Evolutionary conservation across 2,888 invertebrate species (phyloP).

Genomic region (Rhabditoides inermis): DNA sequence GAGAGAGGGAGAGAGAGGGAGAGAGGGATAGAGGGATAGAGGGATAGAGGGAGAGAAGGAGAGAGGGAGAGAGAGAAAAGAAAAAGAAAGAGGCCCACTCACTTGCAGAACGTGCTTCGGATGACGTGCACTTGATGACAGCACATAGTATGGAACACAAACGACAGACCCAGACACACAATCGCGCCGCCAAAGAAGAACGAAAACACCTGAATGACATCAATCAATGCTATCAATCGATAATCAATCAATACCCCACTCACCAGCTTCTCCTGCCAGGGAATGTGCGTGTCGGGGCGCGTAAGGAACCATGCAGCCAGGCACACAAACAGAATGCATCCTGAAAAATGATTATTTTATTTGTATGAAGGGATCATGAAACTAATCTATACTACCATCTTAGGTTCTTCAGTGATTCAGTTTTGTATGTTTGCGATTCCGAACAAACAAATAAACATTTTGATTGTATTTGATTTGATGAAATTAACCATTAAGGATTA

Average conservation of each 20-base stretch:
- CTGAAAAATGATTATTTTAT: conserved; percentile 24
- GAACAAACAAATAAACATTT: not conserved
- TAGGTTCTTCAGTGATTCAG: not conserved
- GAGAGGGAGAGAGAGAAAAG: too few relatives aligned
- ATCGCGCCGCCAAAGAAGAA: conserved; percentile 94
- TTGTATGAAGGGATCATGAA: too few relatives aligned
- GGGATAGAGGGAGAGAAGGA: not conserved
- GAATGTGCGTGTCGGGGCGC: conserved; percentile 70
- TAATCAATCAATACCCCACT: too few relatives aligned
- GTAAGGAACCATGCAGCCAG: conserved; percentile 77
- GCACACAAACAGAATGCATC: conserved; percentile 58
- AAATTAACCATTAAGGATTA: too few relatives aligned
- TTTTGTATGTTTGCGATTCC: not conserved
- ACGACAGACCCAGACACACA: conserved; percentile 88
- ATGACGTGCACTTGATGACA: conserved; percentile 96
- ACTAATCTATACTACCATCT: not conserved
- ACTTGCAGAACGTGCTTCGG: conserved; percentile 89
- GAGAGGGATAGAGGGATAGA: not conserved
- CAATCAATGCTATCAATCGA: too few relatives aligned
- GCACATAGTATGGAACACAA: conserved; percentile 92
- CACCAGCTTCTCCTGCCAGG: conserved; percentile 77
- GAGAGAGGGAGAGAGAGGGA: not conserved
- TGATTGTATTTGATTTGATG: not conserved
- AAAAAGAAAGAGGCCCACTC: conserved; percentile 1
- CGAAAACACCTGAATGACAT: conserved; percentile 64